A percentile compares a stretch with the other conserved stretches of the same genome.
These are phyloP conservation scores for Eptesicus fuscus DNA, from an alignment of 2,113 vertebrate genomes.

Conservation along the genomic window DNA sequence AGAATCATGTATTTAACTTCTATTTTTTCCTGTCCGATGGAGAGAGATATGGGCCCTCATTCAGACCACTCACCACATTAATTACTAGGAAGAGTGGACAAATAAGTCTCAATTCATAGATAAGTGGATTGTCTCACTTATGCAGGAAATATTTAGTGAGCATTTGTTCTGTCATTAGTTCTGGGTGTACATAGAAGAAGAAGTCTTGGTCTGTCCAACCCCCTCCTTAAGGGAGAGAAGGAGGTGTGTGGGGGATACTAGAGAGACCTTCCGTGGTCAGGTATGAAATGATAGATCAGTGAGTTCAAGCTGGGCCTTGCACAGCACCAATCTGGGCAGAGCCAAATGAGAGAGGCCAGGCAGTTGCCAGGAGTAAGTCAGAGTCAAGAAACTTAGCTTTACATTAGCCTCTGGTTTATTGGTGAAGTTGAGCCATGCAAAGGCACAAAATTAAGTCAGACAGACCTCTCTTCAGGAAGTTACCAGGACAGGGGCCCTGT, in stretches of 20 bases:
- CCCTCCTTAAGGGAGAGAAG: neutral
- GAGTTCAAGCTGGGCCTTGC: neutral
- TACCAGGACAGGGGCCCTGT: neutral
- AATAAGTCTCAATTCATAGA: neutral
- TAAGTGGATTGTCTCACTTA: neutral
- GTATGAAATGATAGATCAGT: neutral
- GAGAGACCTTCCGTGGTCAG: neutral
- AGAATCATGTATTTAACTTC: neutral
- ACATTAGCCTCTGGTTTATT: neutral
- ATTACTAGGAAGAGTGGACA: neutral
- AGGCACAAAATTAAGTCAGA: neutral
- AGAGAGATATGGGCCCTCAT: neutral
- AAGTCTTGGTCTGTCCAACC: neutral
- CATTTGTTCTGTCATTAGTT: neutral
- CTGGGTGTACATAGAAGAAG: neutral
- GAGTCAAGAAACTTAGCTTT: neutral
- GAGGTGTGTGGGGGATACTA: accelerated
- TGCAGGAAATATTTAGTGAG: neutral
- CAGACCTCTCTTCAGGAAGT: neutral
- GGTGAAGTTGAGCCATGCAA: neutral
- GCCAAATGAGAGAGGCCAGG: neutral
- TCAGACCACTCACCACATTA: neutral
- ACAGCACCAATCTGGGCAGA: neutral
- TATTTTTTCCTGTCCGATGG: neutral
- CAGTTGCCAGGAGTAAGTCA: neutral